Conservation (phyloP, 2,113 vertebrate genomes). For the Antigone vipio region DNA sequence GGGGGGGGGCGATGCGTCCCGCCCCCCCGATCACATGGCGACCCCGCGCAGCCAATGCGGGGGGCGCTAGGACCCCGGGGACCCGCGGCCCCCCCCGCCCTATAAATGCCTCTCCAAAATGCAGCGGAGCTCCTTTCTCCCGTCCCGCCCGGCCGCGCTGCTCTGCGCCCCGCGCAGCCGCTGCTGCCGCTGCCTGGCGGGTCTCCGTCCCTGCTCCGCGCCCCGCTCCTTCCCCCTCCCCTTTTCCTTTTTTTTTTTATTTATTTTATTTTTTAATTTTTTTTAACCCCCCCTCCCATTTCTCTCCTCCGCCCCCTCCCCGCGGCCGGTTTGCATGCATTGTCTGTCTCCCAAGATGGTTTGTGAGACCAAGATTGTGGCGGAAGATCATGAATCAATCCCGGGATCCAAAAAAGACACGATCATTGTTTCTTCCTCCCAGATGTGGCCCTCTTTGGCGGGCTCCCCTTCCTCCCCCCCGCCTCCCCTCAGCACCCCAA, state of each 20-base stretch:
- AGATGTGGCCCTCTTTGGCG: constrained; percentile 84
- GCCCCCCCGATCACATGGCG: constrained; percentile 76
- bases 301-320: constrained; percentile 27
- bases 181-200: background rate
- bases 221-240: background rate
- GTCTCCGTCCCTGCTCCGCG: background rate
- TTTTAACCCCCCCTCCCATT: background rate
- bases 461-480: constrained; percentile 30
- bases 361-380: constrained; percentile 97
- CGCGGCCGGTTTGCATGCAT: constrained; percentile 93
- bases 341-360: constrained; percentile 96
- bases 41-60: constrained; percentile 80
- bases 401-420: constrained; percentile 88
- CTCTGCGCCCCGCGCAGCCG: constrained; percentile 57
- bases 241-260: background rate
- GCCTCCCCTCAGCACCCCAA: constrained; percentile 45
- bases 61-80: constrained; percentile 78
- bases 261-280: background rate
- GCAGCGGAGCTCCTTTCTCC: constrained; percentile 83
- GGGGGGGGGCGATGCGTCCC: background rate
- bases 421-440: constrained; percentile 78
- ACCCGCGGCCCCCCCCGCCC: constrained; percentile 75
- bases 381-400: constrained; percentile 90
- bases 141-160: constrained; percentile 41
- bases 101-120: constrained; percentile 88